A percentile compares a stretch with the other conserved stretches of the same genome.
Evolutionary conservation across 2,797 vertebrate species (phyloP).

Genomic region (Smutsia temminckii): DNA sequence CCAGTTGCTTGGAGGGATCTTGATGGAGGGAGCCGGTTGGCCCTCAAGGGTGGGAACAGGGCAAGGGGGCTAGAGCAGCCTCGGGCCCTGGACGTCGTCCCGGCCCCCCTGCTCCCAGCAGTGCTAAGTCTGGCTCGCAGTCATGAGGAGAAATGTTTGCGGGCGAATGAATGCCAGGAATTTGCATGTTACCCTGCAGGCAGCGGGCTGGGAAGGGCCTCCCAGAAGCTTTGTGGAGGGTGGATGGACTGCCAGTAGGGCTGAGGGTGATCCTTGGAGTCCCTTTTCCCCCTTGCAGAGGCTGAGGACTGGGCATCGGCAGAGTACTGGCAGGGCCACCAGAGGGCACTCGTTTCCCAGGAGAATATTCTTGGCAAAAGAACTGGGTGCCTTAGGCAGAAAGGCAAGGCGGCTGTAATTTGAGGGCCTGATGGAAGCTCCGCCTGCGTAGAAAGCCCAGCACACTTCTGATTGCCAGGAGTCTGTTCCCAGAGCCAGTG

Average conservation of each 20-base stretch:
- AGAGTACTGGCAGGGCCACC: neutral
- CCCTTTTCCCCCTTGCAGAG: neutral
- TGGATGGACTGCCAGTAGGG: neutral
- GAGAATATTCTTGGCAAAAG: neutral
- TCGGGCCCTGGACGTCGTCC: neutral
- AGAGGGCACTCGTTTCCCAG: slow-evolving; percentile 33
- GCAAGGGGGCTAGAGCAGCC: neutral
- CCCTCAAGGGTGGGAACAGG: neutral
- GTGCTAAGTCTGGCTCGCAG: neutral
- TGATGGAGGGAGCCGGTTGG: neutral
- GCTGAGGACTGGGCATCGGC: neutral
- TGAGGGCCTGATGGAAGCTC: neutral
- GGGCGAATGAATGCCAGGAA: neutral
- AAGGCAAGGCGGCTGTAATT: neutral
- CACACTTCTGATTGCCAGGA: neutral
- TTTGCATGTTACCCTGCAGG: neutral
- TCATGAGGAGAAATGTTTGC: neutral
- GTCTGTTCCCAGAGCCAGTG: neutral
- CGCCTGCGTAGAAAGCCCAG: neutral
- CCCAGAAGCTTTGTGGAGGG: neutral
- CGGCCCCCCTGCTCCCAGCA: neutral
- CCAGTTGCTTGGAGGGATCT: neutral
- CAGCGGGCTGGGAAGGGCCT: neutral
- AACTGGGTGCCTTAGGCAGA: too few species aligned
- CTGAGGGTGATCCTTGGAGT: neutral